Percentiles rank a stretch among this genome's conserved stretches.
Conservation (phyloP, 2,797 vertebrate genomes). For the Ctenopoma kingsleyae region DNA sequence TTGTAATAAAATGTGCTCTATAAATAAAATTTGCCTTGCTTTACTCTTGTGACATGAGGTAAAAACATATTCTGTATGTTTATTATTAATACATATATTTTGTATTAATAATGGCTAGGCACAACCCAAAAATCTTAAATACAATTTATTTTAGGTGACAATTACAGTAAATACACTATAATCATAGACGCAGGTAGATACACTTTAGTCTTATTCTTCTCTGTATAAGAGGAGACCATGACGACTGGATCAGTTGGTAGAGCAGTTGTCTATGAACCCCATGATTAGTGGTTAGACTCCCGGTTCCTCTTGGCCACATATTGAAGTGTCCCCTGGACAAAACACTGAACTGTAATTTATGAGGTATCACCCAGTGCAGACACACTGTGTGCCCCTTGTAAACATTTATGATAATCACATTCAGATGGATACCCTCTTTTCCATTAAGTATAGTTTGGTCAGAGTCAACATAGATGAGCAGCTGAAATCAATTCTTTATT, state of each 20-base stretch:
- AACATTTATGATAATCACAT: conserved; percentile 2
- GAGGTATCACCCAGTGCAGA: no score
- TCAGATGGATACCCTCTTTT: conserved; percentile 1
- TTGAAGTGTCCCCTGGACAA: no score
- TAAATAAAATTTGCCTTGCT: no score
- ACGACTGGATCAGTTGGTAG: no score
- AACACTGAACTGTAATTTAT: no score
- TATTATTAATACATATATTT: not conserved
- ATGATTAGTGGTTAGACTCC: no score
- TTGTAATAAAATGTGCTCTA: no score
- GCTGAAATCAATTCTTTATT: conserved; percentile 4
- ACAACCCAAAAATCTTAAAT: not conserved
- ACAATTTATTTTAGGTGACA: conserved; percentile 6
- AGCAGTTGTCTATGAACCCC: no score
- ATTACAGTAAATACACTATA: not conserved
- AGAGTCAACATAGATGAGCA: conserved; percentile 12
- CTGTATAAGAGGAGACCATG: not conserved
- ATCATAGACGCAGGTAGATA: not conserved
- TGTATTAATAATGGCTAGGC: not conserved
- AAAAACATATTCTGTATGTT: not conserved
- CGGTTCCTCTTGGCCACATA: no score
- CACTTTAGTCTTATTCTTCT: not conserved
- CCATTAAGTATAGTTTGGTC: conserved; percentile 1
- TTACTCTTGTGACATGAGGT: not conserved
- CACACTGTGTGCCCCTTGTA: not conserved